phyloP scores from a whole-genome alignment of 2,797 vertebrate genomes.

The Mormyrops attenuatus region DNA sequence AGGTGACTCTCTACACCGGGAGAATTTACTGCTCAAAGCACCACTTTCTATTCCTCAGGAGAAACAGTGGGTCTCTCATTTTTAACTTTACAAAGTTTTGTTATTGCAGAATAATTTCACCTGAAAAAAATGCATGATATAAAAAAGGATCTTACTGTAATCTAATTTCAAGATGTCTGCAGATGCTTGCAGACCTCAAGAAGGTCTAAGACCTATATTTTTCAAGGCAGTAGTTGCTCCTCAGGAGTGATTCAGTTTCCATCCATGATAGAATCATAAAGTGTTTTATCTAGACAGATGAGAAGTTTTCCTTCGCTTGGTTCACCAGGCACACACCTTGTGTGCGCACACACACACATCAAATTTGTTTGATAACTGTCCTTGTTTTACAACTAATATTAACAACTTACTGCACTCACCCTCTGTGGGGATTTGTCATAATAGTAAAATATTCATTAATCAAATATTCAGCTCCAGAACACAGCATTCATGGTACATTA shows the following conservation, averaged over 20 bases:
- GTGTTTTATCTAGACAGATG: background rate
- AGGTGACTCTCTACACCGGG: background rate
- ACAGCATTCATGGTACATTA: background rate
- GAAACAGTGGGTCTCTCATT: background rate
- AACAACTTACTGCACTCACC: background rate
- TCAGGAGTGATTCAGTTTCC: background rate
- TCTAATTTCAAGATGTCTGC: background rate
- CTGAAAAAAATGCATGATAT: background rate
- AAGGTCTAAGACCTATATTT: background rate
- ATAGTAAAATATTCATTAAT: background rate
- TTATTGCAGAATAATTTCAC: background rate
- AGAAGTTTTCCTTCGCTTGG: background rate
- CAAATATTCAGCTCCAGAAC: background rate
- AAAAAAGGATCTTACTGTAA: background rate
- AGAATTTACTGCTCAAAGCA: background rate
- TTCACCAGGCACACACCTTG: background rate
- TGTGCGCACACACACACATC: background rate
- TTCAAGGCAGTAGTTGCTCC: background rate
- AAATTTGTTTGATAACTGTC: background rate
- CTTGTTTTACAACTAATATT: background rate
- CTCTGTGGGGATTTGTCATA: background rate
- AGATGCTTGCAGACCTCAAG: background rate
- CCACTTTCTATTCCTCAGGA: background rate
- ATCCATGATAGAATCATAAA: background rate
- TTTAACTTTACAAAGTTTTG: background rate